These are phyloP conservation scores for Danaus chrysippus DNA, from an alignment of 2,888 invertebrate genomes.

Conservation along the genomic window DNA sequence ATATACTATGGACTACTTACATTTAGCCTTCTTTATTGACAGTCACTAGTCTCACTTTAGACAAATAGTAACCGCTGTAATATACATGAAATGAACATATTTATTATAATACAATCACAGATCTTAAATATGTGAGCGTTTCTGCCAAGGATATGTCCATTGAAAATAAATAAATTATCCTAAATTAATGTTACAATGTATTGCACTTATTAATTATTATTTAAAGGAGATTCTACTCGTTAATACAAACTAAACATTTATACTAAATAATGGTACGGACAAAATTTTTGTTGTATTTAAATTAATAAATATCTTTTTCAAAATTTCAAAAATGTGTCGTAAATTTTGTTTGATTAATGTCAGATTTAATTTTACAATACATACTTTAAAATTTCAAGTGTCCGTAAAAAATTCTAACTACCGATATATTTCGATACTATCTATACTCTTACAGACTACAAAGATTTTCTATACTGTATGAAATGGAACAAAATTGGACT, in stretches of 20 bases:
- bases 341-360: no score
- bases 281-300: background rate
- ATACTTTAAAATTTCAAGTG: no score
- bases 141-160: background rate
- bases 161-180: conserved; percentile 5
- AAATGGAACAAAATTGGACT: background rate
- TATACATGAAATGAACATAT: background rate
- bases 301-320: background rate
- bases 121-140: background rate
- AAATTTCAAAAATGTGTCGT: background rate
- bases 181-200: conserved; percentile 22
- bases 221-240: background rate
- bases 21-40: background rate
- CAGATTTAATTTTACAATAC: no score
- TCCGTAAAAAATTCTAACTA: no score
- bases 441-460: background rate
- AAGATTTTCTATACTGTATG: background rate
- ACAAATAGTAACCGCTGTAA: background rate
- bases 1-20: background rate
- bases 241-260: background rate
- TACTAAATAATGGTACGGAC: background rate
- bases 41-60: conserved; percentile 1
- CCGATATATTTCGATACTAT: background rate
- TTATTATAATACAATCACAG: conserved; percentile 1
- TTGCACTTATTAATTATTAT: conserved; percentile 23